Conservation (phyloP, 2,888 invertebrate genomes). For the Spisula subtruncata region DNA sequence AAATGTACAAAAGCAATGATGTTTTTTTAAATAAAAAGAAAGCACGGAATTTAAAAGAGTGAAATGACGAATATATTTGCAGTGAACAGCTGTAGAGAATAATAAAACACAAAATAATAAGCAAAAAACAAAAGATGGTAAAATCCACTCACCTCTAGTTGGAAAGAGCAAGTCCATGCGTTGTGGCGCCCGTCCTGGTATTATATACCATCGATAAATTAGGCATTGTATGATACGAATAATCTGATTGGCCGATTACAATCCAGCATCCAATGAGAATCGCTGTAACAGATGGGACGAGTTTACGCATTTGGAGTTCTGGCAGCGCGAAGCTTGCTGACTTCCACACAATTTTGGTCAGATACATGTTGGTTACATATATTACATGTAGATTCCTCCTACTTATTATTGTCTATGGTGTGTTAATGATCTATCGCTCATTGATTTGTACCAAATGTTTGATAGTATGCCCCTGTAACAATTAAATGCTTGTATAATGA, state of each 20-base stretch:
- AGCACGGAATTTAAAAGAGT: too few species aligned
- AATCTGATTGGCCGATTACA: background rate
- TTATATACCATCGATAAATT: background rate
- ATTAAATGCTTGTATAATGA: too few species aligned
- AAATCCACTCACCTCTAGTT: slow-evolving; percentile 19
- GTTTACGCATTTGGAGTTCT: background rate
- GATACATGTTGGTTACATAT: background rate
- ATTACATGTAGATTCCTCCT: background rate
- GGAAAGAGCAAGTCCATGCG: slow-evolving; percentile 23
- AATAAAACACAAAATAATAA: background rate
- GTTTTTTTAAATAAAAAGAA: too few species aligned
- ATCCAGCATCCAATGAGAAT: background rate
- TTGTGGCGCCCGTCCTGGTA: background rate
- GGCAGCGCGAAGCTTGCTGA: background rate
- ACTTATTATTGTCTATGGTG: background rate
- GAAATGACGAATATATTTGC: too few species aligned
- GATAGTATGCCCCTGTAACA: background rate
- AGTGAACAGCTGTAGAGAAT: too few species aligned
- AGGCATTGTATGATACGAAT: background rate
- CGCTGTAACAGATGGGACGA: background rate
- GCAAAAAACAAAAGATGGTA: background rate
- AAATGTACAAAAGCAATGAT: too few species aligned
- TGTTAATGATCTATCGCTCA: background rate
- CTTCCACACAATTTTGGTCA: background rate
- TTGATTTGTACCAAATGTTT: slow-evolving; percentile 9